Percentiles rank a stretch among this genome's conserved stretches.
phyloP scores from a whole-genome alignment of 2,888 invertebrate genomes.

The Hydroisotoma schaefferi region DNA sequence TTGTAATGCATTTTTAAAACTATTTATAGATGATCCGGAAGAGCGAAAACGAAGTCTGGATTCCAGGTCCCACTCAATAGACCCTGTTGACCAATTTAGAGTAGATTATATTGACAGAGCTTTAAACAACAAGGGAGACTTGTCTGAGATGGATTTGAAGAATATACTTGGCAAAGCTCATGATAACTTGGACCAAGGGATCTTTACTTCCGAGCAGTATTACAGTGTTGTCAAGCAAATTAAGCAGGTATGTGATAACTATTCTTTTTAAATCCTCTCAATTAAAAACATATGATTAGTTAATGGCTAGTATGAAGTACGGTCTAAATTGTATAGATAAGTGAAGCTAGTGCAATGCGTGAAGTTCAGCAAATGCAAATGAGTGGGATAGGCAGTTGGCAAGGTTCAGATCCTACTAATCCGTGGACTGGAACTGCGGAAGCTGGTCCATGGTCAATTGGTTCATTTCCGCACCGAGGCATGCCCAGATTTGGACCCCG shows the following conservation, averaged over 20 bases:
- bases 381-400: conserved; percentile 8
- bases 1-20: not conserved
- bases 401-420: conserved; percentile 22
- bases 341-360: conserved; percentile 70
- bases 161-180: conserved; percentile 35
- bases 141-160: conserved; percentile 30
- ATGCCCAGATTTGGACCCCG: conserved; percentile 22
- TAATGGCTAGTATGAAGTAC: not conserved
- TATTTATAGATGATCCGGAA: conserved; percentile 43
- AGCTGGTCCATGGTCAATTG: not conserved
- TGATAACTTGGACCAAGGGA: conserved; percentile 36
- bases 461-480: not conserved
- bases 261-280: not conserved
- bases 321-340: too few species aligned
- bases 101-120: conserved; percentile 35
- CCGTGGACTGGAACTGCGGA: conserved; percentile 44
- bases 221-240: conserved; percentile 38
- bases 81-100: conserved; percentile 43
- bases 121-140: conserved; percentile 25
- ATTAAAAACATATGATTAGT: not conserved
- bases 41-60: conserved; percentile 44
- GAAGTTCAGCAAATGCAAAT: conserved; percentile 59
- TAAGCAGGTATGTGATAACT: conserved; percentile 28
- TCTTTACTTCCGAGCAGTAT: conserved; percentile 38
- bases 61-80: conserved; percentile 35